These are phyloP conservation scores for Trypoxylon attenuatum DNA, from an alignment of 2,888 invertebrate species.

Conservation along the genomic window DNA sequence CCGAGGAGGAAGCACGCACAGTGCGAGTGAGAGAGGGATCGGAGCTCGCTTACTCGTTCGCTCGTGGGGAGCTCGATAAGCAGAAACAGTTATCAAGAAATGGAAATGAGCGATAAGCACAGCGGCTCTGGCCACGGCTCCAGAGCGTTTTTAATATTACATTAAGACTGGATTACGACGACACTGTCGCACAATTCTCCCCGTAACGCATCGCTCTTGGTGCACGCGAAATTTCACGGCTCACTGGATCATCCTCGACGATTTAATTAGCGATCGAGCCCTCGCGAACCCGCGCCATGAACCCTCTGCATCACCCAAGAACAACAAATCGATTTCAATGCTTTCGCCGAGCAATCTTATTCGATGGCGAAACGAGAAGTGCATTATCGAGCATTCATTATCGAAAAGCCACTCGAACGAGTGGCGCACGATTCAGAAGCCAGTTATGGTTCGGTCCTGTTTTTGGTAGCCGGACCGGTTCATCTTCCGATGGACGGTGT, in stretches of 20 bases:
- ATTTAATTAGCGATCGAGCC: constrained; percentile 29
- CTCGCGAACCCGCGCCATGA: too few species aligned
- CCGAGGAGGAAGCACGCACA: constrained; percentile 74
- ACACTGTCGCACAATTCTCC: constrained; percentile 39
- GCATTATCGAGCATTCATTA: too few species aligned
- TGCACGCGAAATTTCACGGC: constrained; percentile 46
- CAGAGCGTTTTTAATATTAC: constrained; percentile 66
- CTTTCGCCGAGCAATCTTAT: too few species aligned
- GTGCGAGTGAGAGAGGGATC: constrained; percentile 22
- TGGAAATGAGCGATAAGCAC: constrained; percentile 77
- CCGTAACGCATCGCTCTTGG: constrained; percentile 37
- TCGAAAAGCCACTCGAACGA: neutral
- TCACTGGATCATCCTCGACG: constrained; percentile 16
- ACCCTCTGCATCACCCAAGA: too few species aligned
- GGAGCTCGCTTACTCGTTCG: too few species aligned
- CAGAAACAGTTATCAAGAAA: constrained; percentile 75
- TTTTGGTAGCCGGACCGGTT: neutral
- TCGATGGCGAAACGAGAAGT: too few species aligned
- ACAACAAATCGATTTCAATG: too few species aligned
- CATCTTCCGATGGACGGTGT: constrained; percentile 25
- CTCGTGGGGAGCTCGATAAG: constrained; percentile 70
- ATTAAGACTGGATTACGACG: constrained; percentile 54
- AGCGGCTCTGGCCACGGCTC: constrained; percentile 55
- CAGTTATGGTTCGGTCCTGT: neutral
- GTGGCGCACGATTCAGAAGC: constrained; percentile 2